These are phyloP conservation scores for Galaxias olidus DNA, from an alignment of 2,797 vertebrate species.

Conservation along the genomic window DNA sequence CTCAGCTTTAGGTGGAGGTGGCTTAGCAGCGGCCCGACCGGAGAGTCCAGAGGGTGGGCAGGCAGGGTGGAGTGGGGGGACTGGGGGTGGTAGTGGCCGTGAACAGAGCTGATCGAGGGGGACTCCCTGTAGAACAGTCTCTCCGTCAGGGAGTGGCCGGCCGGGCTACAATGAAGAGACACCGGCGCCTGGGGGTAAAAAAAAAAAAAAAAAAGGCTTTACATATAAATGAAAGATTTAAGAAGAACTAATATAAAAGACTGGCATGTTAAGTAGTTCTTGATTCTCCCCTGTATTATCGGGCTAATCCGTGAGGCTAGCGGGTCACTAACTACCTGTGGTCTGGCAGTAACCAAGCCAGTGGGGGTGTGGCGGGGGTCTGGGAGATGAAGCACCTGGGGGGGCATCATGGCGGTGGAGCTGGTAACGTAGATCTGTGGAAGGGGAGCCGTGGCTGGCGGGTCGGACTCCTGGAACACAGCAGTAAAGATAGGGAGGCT, in stretches of 20 bases:
- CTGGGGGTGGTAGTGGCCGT: conserved; percentile 53
- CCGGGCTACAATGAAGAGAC: conserved; percentile 57
- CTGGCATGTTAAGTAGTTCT: neutral
- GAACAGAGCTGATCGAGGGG: conserved; percentile 64
- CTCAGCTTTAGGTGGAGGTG: conserved; percentile 69
- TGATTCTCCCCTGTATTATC: neutral
- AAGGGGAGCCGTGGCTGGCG: conserved; percentile 44
- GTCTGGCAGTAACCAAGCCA: conserved; percentile 54
- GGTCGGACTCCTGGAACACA: conserved; percentile 65
- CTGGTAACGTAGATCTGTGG: conserved; percentile 55
- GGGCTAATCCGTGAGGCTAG: neutral
- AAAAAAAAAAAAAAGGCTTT: neutral
- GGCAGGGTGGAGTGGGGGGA: conserved; percentile 53
- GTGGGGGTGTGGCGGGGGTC: conserved; percentile 52
- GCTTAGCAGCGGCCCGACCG: conserved; percentile 63
- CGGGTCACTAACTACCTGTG: conserved; percentile 45
- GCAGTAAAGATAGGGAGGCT: neutral
- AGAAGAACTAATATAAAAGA: neutral
- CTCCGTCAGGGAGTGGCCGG: conserved; percentile 63
- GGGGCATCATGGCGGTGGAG: conserved; percentile 45
- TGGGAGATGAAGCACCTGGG: conserved; percentile 62
- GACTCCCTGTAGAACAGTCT: conserved; percentile 73
- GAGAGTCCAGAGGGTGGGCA: conserved; percentile 56
- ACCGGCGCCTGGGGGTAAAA: conserved; percentile 57
- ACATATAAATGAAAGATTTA: neutral